phyloP scores from a whole-genome alignment of 2,888 invertebrate genomes.

The Julus scandinavius region DNA sequence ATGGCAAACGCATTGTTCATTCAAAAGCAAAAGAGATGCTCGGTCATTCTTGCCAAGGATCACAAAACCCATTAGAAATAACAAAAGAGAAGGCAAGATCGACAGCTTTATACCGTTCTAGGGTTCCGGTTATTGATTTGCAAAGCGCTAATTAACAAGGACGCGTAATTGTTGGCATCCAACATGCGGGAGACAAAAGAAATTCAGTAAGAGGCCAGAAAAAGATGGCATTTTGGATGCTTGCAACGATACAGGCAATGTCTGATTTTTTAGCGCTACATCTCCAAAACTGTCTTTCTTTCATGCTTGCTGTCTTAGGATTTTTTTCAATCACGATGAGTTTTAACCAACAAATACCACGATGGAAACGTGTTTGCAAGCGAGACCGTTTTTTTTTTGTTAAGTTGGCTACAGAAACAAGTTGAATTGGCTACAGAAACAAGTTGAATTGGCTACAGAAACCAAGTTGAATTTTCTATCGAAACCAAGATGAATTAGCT shows the following conservation, averaged over 20 bases:
- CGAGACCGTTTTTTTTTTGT: neutral
- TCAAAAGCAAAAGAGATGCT: constrained; percentile 22
- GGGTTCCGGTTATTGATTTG: neutral
- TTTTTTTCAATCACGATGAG: neutral
- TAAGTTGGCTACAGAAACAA: neutral
- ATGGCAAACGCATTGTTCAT: neutral
- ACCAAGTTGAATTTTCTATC: too few species aligned
- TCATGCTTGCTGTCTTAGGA: neutral
- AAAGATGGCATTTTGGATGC: constrained; percentile 6
- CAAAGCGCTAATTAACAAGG: neutral
- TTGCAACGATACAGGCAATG: neutral
- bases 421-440: neutral
- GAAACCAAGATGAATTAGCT: too few species aligned
- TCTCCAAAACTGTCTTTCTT: neutral
- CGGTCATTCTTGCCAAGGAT: neutral
- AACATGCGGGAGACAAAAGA: neutral
- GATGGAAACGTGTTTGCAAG: neutral
- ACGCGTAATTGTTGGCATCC: neutral
- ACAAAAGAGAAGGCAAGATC: neutral
- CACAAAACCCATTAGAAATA: neutral
- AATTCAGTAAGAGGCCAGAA: neutral
- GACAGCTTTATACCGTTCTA: neutral
- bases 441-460: neutral
- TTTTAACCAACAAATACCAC: neutral
- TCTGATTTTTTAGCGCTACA: neutral